A percentile compares a stretch with the other conserved stretches of the same genome.
Conservation (phyloP, 2,888 invertebrate species). For the Scaptomyza reducta region DNA sequence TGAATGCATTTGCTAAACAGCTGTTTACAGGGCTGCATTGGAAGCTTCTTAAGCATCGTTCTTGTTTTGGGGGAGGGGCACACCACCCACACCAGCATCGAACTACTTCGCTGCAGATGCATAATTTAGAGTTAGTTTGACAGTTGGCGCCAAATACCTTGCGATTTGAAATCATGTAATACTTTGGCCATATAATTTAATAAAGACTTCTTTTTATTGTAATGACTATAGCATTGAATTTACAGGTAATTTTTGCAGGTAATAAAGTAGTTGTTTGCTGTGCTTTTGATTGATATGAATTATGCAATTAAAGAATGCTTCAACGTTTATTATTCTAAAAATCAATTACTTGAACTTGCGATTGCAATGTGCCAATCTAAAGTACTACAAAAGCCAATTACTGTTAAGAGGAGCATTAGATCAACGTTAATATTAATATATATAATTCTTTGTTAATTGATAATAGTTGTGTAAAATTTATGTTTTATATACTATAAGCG, state of each 20-base stretch:
- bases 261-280: conserved; percentile 42
- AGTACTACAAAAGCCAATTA: conserved; percentile 54
- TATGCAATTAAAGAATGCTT: conserved; percentile 44
- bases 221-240: conserved; percentile 53
- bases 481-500: conserved; percentile 24
- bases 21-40: conserved; percentile 48
- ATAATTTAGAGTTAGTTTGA: conserved; percentile 16
- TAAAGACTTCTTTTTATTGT: conserved; percentile 46
- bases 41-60: conserved; percentile 7
- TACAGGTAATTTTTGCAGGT: conserved; percentile 69
- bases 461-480: conserved; percentile 34
- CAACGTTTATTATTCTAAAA: conserved; percentile 28
- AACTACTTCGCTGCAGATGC: conserved; percentile 4
- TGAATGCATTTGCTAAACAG: conserved; percentile 20
- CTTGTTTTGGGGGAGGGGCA: conserved; percentile 34
- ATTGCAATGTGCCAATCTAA: conserved; percentile 51
- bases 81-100: conserved; percentile 26
- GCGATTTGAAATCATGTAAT: conserved; percentile 4
- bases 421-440: conserved; percentile 30
- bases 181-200: conserved; percentile 21
- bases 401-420: conserved; percentile 49
- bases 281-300: conserved; percentile 56
- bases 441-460: conserved; percentile 17
- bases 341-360: conserved; percentile 19
- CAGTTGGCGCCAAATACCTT: conserved; percentile 26